These are phyloP conservation scores for Campoplex nolae DNA, from an alignment of 2,888 invertebrate genomes.

Conservation along the genomic window DNA sequence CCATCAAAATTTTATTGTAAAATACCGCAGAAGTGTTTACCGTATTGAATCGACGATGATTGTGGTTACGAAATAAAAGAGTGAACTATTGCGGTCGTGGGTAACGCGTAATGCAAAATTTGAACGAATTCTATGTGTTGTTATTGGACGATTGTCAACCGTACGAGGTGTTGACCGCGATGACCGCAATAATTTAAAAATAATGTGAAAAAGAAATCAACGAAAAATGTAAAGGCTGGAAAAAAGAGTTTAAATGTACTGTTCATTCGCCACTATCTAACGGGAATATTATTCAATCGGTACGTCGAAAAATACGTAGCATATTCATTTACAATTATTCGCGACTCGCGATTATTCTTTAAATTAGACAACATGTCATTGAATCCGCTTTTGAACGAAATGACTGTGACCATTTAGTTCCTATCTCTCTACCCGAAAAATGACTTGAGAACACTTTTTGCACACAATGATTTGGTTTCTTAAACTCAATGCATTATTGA, in stretches of 20 bases:
- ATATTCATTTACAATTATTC: slow-evolving; percentile 13
- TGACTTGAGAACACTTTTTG: neutral
- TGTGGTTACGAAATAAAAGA: slow-evolving; percentile 16
- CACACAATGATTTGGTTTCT: neutral
- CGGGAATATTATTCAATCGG: slow-evolving; percentile 8
- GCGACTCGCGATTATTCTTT: neutral
- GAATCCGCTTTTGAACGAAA: neutral
- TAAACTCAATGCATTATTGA: neutral
- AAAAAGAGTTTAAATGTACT: neutral
- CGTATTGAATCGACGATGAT: neutral
- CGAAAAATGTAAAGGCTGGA: neutral
- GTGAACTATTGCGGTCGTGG: neutral
- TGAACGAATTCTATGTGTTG: neutral
- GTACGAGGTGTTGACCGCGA: slow-evolving; percentile 16
- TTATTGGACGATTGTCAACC: slow-evolving; percentile 10
- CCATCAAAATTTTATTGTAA: slow-evolving; percentile 16
- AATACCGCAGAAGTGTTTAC: slow-evolving; percentile 86
- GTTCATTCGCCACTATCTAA: neutral
- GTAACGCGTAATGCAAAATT: neutral
- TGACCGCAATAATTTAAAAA: slow-evolving; percentile 31
- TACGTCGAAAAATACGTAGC: slow-evolving; percentile 3
- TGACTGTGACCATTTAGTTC: neutral
- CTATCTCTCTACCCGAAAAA: neutral
- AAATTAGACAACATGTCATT: neutral
- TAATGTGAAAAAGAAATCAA: neutral